Evolutionary conservation across 2,797 vertebrate genomes (phyloP).

Genomic region (Cossypha dichroa): DNA sequence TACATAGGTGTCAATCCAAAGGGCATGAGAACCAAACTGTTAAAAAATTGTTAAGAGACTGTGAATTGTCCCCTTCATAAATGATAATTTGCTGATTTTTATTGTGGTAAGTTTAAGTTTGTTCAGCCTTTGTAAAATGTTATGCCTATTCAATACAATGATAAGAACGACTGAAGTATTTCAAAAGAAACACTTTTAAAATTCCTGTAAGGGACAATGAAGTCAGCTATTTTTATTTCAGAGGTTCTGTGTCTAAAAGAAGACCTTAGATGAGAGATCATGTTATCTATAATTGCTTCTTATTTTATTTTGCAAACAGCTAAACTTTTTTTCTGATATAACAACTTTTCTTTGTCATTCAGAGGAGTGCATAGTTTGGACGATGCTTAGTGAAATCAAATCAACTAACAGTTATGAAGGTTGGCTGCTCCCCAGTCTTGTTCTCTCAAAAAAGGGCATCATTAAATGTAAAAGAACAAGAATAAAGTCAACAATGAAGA

Average conservation of each 20-base stretch:
- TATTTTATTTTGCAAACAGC: background rate
- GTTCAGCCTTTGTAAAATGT: background rate
- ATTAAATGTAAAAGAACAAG: background rate
- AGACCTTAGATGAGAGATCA: background rate
- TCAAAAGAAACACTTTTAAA: background rate
- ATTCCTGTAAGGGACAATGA: background rate
- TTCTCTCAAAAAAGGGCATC: background rate
- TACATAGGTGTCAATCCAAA: background rate
- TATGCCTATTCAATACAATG: background rate
- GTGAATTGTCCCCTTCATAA: background rate
- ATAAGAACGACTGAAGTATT: background rate
- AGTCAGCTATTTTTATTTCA: background rate
- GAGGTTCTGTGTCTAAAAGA: background rate
- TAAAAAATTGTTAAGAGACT: background rate
- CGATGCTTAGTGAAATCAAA: background rate
- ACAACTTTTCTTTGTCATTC: background rate
- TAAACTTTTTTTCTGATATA: background rate
- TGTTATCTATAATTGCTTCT: background rate
- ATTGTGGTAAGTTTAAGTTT: background rate
- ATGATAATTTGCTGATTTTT: background rate
- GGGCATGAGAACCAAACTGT: background rate
- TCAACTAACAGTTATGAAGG: background rate
- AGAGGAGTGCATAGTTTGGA: background rate
- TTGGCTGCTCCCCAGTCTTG: background rate
- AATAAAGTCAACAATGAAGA: background rate